phyloP scores from a whole-genome alignment of 2,888 invertebrate species.

The Criorhina ranunculi region DNA sequence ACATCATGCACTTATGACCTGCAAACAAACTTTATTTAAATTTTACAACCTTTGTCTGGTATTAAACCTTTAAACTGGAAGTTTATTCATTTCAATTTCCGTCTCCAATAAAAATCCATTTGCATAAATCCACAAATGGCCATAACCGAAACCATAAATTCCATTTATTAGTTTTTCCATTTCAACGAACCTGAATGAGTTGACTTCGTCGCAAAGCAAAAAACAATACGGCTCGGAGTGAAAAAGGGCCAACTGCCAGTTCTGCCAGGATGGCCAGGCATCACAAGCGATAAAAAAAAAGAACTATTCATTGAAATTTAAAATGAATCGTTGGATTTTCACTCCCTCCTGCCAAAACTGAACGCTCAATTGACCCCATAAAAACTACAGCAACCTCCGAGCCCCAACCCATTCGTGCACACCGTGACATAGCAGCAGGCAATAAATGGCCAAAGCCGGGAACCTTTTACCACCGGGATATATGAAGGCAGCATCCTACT shows the following conservation, averaged over 20 bases:
- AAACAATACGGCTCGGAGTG: conserved; percentile 21
- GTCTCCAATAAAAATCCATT: conserved; percentile 54
- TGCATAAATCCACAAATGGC: conserved; percentile 57
- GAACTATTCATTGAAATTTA: conserved; percentile 50
- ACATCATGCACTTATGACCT: not conserved
- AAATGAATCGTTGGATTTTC: conserved; percentile 44
- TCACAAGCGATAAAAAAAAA: conserved; percentile 18
- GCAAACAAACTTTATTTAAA: not conserved
- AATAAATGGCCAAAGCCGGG: conserved; percentile 33
- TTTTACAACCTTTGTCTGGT: conserved; percentile 4
- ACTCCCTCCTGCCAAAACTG: conserved; percentile 51
- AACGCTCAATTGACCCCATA: conserved; percentile 64
- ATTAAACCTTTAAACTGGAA: conserved; percentile 30
- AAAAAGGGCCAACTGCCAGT: not conserved
- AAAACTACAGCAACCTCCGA: conserved; percentile 37
- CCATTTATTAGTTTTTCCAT: conserved; percentile 67
- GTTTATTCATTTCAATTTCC: conserved; percentile 51
- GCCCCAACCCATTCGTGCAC: conserved; percentile 12
- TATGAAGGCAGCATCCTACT: not conserved
- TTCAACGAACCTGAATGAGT: conserved; percentile 42
- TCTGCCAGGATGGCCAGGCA: not conserved
- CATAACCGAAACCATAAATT: conserved; percentile 53
- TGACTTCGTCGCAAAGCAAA: conserved; percentile 16
- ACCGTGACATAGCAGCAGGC: conserved; percentile 12
- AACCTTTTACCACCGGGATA: conserved; percentile 28